A percentile compares a stretch with the other conserved stretches of the same genome.
Conservation (phyloP, 2,797 vertebrate genomes). For the Distichodus sexfasciatus region DNA sequence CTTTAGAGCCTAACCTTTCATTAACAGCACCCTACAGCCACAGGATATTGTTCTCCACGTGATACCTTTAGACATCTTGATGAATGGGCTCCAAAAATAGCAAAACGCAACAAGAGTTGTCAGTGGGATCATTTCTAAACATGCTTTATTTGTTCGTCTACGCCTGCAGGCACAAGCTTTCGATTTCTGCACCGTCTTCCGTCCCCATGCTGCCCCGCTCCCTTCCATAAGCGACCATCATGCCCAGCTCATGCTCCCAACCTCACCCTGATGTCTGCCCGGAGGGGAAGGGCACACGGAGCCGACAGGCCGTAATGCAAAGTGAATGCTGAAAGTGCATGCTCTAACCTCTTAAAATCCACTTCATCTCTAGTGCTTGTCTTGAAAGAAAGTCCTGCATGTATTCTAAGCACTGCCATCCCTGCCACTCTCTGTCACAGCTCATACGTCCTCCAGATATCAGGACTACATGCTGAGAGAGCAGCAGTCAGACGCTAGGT, state of each 20-base stretch:
- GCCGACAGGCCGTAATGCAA: not conserved
- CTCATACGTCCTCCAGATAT: not conserved
- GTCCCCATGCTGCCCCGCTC: not conserved
- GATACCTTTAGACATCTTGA: not conserved
- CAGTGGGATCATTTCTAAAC: not conserved
- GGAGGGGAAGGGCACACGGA: not conserved
- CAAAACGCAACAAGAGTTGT: no score
- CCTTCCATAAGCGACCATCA: not conserved
- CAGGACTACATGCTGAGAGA: not conserved
- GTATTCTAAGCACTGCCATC: not conserved
- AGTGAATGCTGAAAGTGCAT: not conserved
- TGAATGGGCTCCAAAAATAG: not conserved
- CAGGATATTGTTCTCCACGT: not conserved
- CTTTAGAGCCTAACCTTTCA: not conserved
- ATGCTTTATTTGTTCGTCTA: not conserved
- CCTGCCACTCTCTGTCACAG: conserved; percentile 1
- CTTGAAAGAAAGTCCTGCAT: not conserved
- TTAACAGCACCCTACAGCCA: not conserved
- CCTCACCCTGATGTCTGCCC: not conserved
- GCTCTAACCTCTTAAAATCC: conserved; percentile 8
- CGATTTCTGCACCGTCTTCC: not conserved
- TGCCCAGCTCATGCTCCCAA: not conserved
- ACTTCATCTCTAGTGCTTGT: not conserved
- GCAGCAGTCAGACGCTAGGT: conserved; percentile 32
- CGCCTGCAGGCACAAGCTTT: not conserved